phyloP scores from a whole-genome alignment of 2,888 invertebrate genomes.

The Pristionchus maxplancki region DNA sequence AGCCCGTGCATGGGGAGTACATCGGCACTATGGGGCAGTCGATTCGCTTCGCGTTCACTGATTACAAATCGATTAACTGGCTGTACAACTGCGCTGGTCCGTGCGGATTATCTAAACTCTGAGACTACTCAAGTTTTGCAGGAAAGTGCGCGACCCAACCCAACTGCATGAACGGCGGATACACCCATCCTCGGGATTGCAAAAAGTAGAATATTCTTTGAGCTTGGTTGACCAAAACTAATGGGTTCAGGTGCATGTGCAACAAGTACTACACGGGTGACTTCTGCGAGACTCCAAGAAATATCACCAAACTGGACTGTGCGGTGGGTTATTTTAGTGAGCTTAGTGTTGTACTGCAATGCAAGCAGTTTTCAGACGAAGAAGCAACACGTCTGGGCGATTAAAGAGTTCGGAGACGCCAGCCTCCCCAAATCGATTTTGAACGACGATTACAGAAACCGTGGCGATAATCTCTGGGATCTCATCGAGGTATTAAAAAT shows the following conservation, averaged over 20 bases:
- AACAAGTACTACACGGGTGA: conserved; percentile 9
- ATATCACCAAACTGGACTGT: neutral
- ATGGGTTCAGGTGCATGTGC: neutral
- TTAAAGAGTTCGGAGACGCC: no score
- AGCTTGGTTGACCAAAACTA: neutral
- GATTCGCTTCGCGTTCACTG: neutral
- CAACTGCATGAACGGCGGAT: neutral
- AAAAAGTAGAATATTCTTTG: neutral
- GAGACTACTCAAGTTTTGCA: no score
- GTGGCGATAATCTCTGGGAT: no score
- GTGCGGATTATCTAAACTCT: no score
- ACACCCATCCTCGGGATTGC: neutral
- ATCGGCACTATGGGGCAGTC: neutral
- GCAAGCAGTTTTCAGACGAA: no score
- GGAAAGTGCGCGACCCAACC: neutral
- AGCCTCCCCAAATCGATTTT: no score
- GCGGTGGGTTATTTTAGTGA: no score
- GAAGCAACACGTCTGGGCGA: no score
- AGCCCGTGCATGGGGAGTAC: neutral
- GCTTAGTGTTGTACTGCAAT: no score
- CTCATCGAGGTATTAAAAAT: no score
- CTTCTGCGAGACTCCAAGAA: neutral
- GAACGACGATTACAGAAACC: no score
- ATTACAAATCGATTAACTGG: neutral
- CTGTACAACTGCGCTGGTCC: neutral